phyloP scores from a whole-genome alignment of 2,888 invertebrate genomes.

The Netelia virgata region DNA sequence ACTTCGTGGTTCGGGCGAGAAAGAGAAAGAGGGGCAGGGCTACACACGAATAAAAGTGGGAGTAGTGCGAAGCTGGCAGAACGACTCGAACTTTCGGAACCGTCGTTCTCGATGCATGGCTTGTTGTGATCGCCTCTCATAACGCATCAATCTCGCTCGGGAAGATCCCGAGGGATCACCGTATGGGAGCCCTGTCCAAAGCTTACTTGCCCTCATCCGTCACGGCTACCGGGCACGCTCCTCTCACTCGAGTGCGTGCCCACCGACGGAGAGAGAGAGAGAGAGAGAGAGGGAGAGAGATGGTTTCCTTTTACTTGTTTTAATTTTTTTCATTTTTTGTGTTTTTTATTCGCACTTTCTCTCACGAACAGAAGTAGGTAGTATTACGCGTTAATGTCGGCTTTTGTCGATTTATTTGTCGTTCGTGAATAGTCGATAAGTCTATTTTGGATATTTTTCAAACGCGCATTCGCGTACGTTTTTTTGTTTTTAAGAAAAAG shows the following conservation, averaged over 20 bases:
- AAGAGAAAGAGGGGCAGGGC: too few relatives aligned
- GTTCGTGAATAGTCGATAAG: too few relatives aligned
- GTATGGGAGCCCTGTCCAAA: slow-evolving; percentile 74
- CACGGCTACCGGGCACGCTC: slow-evolving; percentile 68
- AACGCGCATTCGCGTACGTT: too few relatives aligned
- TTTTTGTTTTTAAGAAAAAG: too few relatives aligned
- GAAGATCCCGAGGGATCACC: slow-evolving; percentile 75
- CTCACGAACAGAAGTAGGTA: slow-evolving; percentile 5
- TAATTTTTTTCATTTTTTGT: neutral
- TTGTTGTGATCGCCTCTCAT: slow-evolving; percentile 79
- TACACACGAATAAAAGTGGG: neutral
- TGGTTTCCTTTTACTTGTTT: neutral
- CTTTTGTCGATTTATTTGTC: too few relatives aligned
- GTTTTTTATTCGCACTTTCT: neutral
- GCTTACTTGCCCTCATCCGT: slow-evolving; percentile 78
- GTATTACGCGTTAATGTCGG: neutral
- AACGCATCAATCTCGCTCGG: slow-evolving; percentile 79
- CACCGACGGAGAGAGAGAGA: slow-evolving; percentile 33
- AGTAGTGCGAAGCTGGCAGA: slow-evolving; percentile 44
- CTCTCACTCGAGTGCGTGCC: slow-evolving; percentile 60
- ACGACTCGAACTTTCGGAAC: slow-evolving; percentile 66
- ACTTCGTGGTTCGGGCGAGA: neutral
- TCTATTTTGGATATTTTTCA: too few relatives aligned
- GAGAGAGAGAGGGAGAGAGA: slow-evolving; percentile 32
- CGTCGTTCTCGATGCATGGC: slow-evolving; percentile 78